Percentiles rank a stretch among this genome's conserved stretches.
These are phyloP conservation scores for Rhabdomys pumilio DNA, from an alignment of 2,797 vertebrate species.

Conservation along the genomic window DNA sequence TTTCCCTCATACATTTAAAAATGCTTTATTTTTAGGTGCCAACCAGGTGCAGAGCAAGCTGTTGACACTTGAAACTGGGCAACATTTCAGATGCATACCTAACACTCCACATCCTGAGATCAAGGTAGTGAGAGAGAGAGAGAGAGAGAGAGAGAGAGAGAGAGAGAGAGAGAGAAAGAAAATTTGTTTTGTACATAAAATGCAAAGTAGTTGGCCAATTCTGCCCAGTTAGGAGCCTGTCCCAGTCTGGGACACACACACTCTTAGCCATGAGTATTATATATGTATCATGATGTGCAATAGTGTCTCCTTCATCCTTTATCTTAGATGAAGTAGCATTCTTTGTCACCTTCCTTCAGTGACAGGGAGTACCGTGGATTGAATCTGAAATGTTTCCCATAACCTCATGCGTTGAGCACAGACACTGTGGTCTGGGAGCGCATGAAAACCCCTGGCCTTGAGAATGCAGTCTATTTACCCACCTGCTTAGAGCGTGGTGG, in stretches of 20 bases:
- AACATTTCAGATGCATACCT: not conserved
- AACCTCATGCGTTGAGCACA: not conserved
- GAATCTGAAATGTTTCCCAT: not conserved
- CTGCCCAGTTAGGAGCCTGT: not conserved
- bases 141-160: not conserved
- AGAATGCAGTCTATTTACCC: not conserved
- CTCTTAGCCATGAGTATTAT: not conserved
- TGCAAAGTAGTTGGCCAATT: not conserved
- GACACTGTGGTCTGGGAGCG: not conserved
- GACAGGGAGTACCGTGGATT: not conserved
- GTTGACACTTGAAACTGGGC: not conserved
- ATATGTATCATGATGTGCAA: not conserved
- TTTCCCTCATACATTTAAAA: not conserved
- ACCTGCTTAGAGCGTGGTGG: constrained; percentile 61
- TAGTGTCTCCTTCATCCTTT: not conserved
- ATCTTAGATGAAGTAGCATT: not conserved
- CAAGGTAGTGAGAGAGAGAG: not conserved
- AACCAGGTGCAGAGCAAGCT: not conserved
- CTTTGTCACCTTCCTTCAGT: not conserved
- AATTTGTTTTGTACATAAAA: not conserved
- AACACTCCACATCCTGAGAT: not conserved
- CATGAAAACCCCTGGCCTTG: not conserved
- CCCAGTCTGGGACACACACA: not conserved
- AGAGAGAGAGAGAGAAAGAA: too few relatives aligned
- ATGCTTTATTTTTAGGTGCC: not conserved